Evolutionary conservation across 2,888 invertebrate genomes (phyloP), one percentile per base, ranked within the genome.

Genomic region (Ommatoiulus sabulosus): DNA sequence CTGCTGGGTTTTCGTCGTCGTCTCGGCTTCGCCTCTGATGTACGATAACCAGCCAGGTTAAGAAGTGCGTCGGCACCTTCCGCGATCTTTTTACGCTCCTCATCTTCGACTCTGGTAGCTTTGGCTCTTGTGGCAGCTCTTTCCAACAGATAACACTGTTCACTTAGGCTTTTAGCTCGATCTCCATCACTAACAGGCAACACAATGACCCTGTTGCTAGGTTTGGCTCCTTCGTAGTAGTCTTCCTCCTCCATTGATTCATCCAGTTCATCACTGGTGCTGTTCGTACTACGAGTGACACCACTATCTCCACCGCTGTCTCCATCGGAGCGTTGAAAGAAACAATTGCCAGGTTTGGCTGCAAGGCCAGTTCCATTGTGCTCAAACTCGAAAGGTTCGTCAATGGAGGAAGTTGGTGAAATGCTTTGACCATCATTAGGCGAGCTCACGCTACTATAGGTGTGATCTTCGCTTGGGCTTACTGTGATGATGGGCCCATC

Each of bases 401-500:
- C 93, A 87, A 92, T 92, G 46, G 92, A 92, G n/a, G 92, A 89
- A 7, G 84, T 48, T 20, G 89, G 88, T 5, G 89, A 89, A 12
- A 44, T 86, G 43, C 84, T 88, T 8, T 84, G 35, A 6, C 15
- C 88, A 57, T 89, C 63, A 48, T 48, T 35, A 1, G 87, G 88
- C 17, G 89, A 92, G 5, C 91, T 91, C 0, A 92, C 90, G 86
- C 92, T 91, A 90, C 97, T 97, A 93, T 98, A 98, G 88, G 97
- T 97, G 93, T 98, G 98, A 94, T 98, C 98, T 93, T 97, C 97
- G 93, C 97, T 97, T 0, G 97, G 97, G 91, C 96, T 96, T 88
- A 96, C 96, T 3, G 97, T 97, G 91, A 97, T 97, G 90, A 97
- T 95, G 48, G 92, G 91, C 10, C 72, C 88, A 20, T 35, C 24